Percentiles rank a stretch among this genome's conserved stretches.
Evolutionary conservation across 2,797 vertebrate species (phyloP).

Genomic region (Agapornis canus): DNA sequence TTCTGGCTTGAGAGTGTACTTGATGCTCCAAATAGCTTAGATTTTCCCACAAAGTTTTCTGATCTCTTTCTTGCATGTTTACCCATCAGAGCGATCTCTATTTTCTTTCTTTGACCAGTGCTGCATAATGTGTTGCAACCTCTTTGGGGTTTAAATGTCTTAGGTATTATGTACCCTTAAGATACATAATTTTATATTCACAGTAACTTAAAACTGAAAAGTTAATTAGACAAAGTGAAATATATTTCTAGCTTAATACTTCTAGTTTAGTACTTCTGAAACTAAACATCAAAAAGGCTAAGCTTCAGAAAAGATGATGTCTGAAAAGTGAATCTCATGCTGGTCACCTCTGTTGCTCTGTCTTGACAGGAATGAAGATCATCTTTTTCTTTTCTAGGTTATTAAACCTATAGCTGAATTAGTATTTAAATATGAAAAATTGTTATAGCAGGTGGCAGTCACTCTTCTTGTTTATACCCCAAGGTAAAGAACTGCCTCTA

Average conservation of each 20-base stretch:
- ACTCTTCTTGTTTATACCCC: not conserved
- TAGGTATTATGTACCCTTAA: not conserved
- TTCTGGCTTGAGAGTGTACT: not conserved
- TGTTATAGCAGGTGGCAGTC: not conserved
- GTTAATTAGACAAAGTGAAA: not conserved
- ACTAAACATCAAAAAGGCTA: not conserved
- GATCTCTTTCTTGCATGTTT: not conserved
- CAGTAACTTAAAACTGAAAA: not conserved
- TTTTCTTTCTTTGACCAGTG: not conserved
- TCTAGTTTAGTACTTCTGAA: not conserved
- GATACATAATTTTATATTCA: not conserved
- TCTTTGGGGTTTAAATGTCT: not conserved
- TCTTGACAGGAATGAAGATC: not conserved
- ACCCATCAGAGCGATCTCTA: not conserved
- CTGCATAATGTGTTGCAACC: not conserved
- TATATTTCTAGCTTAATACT: not conserved
- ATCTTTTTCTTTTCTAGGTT: not conserved
- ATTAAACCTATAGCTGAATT: not conserved
- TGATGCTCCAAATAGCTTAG: not conserved
- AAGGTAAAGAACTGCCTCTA: not conserved
- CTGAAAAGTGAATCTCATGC: not conserved
- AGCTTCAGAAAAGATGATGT: not conserved
- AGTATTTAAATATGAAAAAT: not conserved
- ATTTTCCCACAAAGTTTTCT: not conserved
- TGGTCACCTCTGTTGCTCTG: not conserved